Conservation (phyloP, 2,113 vertebrate genomes). For the Ceyx melanurus region DNA sequence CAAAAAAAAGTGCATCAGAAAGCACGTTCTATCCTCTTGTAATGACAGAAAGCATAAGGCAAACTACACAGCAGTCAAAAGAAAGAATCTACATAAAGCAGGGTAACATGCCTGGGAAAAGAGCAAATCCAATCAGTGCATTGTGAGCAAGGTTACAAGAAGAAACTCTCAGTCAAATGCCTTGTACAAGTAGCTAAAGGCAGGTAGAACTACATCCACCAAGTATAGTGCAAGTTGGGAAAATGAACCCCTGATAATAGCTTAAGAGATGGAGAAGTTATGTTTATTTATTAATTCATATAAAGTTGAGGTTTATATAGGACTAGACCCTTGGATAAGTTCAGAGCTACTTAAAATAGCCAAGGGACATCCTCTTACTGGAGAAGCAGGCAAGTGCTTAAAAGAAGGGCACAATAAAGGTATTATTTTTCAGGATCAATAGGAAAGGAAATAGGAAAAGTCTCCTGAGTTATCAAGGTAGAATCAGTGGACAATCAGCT, state of each 20-base stretch:
- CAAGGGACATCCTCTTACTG: neutral
- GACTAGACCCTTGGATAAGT: neutral
- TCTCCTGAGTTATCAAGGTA: slow-evolving; percentile 49
- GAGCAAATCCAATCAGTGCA: neutral
- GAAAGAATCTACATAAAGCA: neutral
- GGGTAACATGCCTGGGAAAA: neutral
- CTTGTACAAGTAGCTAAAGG: slow-evolving; percentile 1
- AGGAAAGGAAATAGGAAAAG: slow-evolving; percentile 3
- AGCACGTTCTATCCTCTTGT: neutral
- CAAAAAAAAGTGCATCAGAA: neutral
- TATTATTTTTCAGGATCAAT: neutral
- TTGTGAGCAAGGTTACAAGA: neutral
- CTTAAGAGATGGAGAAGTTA: neutral
- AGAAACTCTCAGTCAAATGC: neutral
- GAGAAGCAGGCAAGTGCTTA: slow-evolving; percentile 14
- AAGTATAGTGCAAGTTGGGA: slow-evolving; percentile 16
- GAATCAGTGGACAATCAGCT: neutral
- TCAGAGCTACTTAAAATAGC: neutral
- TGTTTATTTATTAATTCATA: neutral
- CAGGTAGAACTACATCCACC: slow-evolving; percentile 11
- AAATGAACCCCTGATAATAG: slow-evolving; percentile 1
- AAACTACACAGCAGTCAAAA: neutral
- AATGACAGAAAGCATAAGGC: neutral
- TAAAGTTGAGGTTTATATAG: neutral
- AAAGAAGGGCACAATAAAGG: neutral